These are phyloP conservation scores for Hypena proboscidalis DNA, from an alignment of 2,888 invertebrate genomes.

Conservation along the genomic window DNA sequence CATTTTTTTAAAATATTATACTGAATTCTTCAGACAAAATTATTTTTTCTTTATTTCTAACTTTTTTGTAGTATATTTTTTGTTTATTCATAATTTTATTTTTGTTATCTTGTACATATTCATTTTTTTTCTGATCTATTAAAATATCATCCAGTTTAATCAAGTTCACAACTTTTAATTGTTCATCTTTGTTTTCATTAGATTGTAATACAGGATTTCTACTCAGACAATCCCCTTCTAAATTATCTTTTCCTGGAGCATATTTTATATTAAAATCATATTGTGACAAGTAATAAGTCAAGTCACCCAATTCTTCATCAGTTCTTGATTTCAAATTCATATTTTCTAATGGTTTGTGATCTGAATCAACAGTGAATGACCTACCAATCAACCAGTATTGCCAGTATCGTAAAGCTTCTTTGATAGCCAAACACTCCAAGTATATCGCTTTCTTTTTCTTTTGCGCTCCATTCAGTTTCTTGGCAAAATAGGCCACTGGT, in stretches of 20 bases:
- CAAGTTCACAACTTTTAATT: constrained; percentile 6
- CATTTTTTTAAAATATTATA: constrained; percentile 23
- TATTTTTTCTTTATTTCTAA: constrained; percentile 26
- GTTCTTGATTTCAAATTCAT: constrained; percentile 9
- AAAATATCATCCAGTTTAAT: constrained; percentile 5
- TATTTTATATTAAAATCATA: constrained; percentile 18
- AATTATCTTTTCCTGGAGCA: constrained; percentile 10
- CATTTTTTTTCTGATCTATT: constrained; percentile 3
- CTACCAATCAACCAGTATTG: constrained; percentile 32
- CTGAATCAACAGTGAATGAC: constrained; percentile 31
- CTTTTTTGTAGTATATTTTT: constrained; percentile 6
- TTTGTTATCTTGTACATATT: constrained; percentile 6
- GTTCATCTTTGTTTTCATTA: constrained; percentile 4
- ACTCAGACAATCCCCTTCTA: constrained; percentile 6
- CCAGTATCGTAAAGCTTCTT: constrained; percentile 35
- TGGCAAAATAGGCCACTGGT: no score
- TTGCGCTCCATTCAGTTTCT: no score
- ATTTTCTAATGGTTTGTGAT: constrained; percentile 26
- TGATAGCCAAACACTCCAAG: constrained; percentile 28
- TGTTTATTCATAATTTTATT: constrained; percentile 6
- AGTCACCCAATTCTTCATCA: constrained; percentile 12
- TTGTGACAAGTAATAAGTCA: constrained; percentile 13
- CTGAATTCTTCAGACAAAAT: constrained; percentile 37
- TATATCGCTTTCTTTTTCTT: no score
- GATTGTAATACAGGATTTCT: constrained; percentile 10